Evolutionary conservation across 2,797 vertebrate genomes (phyloP).

Genomic region (Pseudomugil gertrudae): DNA sequence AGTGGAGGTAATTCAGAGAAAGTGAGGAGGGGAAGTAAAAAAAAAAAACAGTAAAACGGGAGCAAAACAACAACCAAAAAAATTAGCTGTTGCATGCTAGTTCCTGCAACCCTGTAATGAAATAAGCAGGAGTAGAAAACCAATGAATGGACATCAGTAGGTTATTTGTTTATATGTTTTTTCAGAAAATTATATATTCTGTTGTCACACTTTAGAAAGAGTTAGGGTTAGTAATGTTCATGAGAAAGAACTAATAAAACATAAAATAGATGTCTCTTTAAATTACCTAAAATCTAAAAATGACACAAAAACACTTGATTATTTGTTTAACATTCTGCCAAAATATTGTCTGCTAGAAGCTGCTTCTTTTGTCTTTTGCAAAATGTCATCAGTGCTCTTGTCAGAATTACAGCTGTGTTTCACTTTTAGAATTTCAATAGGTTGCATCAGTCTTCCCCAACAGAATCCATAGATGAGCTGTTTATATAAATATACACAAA

Average conservation of each 20-base stretch:
- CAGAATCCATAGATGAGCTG: conserved; percentile 45
- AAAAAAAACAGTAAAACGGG: background rate
- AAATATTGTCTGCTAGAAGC: conserved; percentile 13
- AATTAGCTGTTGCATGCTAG: background rate
- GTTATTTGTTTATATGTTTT: conserved; percentile 1
- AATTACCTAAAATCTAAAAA: background rate
- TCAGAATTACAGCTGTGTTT: conserved; percentile 42
- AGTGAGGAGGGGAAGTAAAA: background rate
- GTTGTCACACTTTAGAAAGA: background rate
- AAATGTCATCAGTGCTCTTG: conserved; percentile 30
- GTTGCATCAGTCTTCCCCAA: conserved; percentile 64
- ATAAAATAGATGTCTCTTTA: background rate
- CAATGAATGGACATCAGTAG: background rate
- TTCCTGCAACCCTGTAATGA: background rate
- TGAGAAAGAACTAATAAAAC: background rate
- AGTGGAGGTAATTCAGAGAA: conserved; percentile 49
- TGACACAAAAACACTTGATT: background rate
- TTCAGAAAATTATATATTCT: no score
- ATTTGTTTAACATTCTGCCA: conserved; percentile 5
- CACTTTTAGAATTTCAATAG: conserved; percentile 53
- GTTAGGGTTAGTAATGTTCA: background rate
- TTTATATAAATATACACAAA: conserved; percentile 53
- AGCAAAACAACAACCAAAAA: conserved; percentile 12
- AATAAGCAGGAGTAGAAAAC: background rate
- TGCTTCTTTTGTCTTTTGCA: conserved; percentile 10